Conservation (phyloP, 2,113 vertebrate genomes). For the Equus przewalskii region DNA sequence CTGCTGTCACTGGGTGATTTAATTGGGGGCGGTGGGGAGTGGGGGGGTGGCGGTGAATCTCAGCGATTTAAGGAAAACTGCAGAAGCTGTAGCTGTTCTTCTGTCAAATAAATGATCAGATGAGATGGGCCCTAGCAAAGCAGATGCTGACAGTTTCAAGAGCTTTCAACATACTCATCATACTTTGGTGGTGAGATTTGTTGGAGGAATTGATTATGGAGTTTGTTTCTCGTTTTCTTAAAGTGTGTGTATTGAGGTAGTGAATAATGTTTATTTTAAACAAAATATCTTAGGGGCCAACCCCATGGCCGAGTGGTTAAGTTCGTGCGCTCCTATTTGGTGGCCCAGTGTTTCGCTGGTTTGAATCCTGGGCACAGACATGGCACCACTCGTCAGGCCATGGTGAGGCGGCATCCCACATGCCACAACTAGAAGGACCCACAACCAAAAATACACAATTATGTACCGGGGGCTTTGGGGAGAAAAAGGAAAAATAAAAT, state of each 20-base stretch:
- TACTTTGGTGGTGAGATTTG: conserved; percentile 53
- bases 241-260: conserved; percentile 41
- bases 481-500: no score
- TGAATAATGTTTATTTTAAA: conserved; percentile 63
- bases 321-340: no score
- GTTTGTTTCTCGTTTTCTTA: conserved; percentile 69
- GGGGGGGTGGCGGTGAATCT: background rate
- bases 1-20: conserved; percentile 85
- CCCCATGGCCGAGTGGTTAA: no score
- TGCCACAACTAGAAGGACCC: no score
- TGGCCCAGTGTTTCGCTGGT: no score
- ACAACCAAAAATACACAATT: no score
- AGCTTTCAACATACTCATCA: conserved; percentile 17
- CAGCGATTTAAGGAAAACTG: conserved; percentile 82
- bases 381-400: no score
- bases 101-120: conserved; percentile 79
- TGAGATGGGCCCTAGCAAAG: conserved; percentile 66
- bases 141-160: conserved; percentile 55
- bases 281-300: background rate
- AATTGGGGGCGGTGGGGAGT: conserved; percentile 69
- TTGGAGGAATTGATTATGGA: conserved; percentile 54
- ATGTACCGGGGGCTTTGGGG: no score
- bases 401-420: no score
- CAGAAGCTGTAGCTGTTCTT: conserved; percentile 71
- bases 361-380: no score